Conservation (phyloP, 2,113 vertebrate species). For the Salvator merianae region DNA sequence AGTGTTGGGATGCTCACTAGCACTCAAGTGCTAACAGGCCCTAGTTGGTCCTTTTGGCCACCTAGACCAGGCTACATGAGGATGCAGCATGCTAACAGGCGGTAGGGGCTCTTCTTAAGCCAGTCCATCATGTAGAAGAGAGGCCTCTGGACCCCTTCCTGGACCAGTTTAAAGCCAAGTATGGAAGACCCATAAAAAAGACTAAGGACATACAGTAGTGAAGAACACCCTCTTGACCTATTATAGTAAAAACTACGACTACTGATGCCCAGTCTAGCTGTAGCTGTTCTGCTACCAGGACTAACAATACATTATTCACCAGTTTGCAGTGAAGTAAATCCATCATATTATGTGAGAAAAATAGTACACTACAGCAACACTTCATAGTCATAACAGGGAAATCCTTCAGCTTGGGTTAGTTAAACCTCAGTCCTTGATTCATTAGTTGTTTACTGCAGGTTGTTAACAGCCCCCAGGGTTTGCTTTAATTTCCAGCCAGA, state of each 20-base stretch:
- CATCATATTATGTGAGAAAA: conserved; percentile 18
- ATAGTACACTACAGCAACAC: conserved; percentile 38
- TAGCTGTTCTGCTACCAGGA: neutral
- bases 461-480: conserved; percentile 66
- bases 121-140: no score
- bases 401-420: conserved; percentile 58
- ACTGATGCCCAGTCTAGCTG: neutral
- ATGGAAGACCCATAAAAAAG: no score
- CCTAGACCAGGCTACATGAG: no score
- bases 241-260: neutral
- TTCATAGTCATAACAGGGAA: conserved; percentile 53
- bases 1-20: no score
- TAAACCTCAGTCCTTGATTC: conserved; percentile 68
- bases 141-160: no score
- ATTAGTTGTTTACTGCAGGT: conserved; percentile 75
- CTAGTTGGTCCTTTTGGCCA: no score
- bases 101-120: no score
- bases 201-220: neutral
- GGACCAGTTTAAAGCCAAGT: no score
- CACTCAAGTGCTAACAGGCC: no score
- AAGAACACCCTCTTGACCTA: neutral
- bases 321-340: conserved; percentile 44
- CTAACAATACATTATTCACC: conserved; percentile 11
- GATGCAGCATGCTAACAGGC: no score
- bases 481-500: conserved; percentile 78